Evolutionary conservation across 2,113 vertebrate species (phyloP), one percentile per base, ranked within the genome.

Genomic region (Lichenostomus cassidix): DNA sequence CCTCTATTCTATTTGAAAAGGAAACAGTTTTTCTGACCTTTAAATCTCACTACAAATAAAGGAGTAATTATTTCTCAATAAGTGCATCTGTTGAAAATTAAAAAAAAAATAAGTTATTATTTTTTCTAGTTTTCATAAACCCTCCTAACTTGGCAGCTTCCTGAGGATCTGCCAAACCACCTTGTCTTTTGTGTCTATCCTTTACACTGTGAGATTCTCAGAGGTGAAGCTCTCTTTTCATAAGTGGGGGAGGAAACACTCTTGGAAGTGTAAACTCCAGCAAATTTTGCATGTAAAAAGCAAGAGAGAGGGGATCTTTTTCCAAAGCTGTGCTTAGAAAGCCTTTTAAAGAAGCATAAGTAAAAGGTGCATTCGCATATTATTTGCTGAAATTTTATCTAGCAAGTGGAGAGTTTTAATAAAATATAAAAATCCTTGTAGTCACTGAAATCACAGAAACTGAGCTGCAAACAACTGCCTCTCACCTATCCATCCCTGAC

Each of bases 11-110:
- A 70, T 91, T 95, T 78, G n/a, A 89, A 93, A 94, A 92, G 56
- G 83, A 73, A 93, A 85, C 83, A 62, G 35, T 90, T 95, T 92
- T 94, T 58, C 78, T 92, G 93, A 94, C 74, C 90, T 90, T 84
- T 96, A 95, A 92, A 95, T 87, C 83, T 84, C 73, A 27, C 62
- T 88, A 83, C 67, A 91, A 93, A 93, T 69, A 93, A 90, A 83
- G 85, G 29, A 84, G 31, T 23, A 83, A 83, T 87, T 95, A 91
- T 77, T 92, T 92, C 60, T 74, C 76, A 92, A 79, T 76, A 94
- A 95, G 73, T 83, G 62, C 50, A 79, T 82, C 27, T 84, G 35
- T 46, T 87, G 47, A 83, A 78, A 75, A 74, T 46, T 41, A 44
- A 62, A n/a, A 44, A 6, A 31, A 23, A 68, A 58, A 63, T 20